These are phyloP conservation scores for Anticlea derivata DNA, from an alignment of 2,888 invertebrate species.

Conservation along the genomic window DNA sequence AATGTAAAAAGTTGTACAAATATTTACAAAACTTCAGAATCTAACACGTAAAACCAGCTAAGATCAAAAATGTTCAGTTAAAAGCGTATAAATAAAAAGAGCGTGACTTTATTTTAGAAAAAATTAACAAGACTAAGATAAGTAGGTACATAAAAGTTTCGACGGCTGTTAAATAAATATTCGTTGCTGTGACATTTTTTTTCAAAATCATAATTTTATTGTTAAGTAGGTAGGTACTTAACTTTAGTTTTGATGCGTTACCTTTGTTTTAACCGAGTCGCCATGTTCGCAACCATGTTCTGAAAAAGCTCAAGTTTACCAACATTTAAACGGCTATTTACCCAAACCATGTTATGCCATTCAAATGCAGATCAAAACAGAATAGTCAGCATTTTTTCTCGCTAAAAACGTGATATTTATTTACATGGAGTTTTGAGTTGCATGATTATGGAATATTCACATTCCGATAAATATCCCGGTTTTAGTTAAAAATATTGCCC, in stretches of 20 bases:
- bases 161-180: constrained; percentile 12
- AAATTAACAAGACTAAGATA: constrained; percentile 5
- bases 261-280: constrained; percentile 47
- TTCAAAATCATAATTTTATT: constrained; percentile 5
- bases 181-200: constrained; percentile 15
- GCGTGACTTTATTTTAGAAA: background rate
- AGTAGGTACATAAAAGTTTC: constrained; percentile 12
- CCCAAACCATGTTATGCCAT: no score
- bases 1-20: constrained; percentile 60
- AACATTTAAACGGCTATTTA: background rate
- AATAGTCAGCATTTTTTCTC: no score
- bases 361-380: no score
- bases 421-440: no score
- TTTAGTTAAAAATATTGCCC: no score
- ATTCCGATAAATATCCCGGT: no score
- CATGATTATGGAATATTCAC: no score
- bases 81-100: background rate
- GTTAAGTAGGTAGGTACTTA: constrained; percentile 1
- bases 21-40: constrained; percentile 68
- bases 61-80: constrained; percentile 33
- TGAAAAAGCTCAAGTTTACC: constrained; percentile 27
- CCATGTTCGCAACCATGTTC: constrained; percentile 49
- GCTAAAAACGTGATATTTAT: no score
- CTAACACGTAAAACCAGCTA: constrained; percentile 59
- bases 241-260: background rate